phyloP scores from a whole-genome alignment of 2,113 vertebrate genomes.

The Ariopsis seemanni region DNA sequence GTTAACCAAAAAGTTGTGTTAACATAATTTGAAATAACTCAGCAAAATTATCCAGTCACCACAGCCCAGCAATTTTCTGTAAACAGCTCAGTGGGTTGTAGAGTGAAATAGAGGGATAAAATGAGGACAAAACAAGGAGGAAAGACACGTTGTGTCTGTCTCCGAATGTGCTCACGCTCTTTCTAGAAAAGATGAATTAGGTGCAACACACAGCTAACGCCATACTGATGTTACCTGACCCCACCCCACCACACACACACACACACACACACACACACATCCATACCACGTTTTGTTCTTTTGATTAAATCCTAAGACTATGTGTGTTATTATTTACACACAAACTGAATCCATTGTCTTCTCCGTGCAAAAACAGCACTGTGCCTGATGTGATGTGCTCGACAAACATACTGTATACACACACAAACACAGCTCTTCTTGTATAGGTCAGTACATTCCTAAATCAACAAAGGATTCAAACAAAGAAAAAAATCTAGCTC shows the following conservation, averaged over 20 bases:
- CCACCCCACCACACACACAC: background rate
- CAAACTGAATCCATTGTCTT: background rate
- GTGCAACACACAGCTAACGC: background rate
- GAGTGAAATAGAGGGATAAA: background rate
- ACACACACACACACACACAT: slow-evolving; percentile 3
- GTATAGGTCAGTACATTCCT: slow-evolving; percentile 22
- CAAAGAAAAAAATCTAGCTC: slow-evolving; percentile 22
- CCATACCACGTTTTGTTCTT: background rate
- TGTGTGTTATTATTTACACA: background rate
- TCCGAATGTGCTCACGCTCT: background rate
- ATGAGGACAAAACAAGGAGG: background rate
- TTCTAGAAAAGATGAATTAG: background rate
- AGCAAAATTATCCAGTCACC: background rate
- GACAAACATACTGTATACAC: background rate
- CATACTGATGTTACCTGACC: too few species aligned
- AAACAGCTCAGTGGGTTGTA: background rate
- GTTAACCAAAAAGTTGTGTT: background rate
- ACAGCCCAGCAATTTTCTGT: background rate
- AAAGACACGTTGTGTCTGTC: background rate
- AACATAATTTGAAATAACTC: background rate
- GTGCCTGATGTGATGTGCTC: background rate
- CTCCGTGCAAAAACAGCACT: background rate
- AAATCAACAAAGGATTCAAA: slow-evolving; percentile 36
- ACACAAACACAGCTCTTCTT: slow-evolving; percentile 4
- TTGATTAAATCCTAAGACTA: background rate